Evolutionary conservation across 2,797 vertebrate species (phyloP).

Genomic region (Amazona finschi): DNA sequence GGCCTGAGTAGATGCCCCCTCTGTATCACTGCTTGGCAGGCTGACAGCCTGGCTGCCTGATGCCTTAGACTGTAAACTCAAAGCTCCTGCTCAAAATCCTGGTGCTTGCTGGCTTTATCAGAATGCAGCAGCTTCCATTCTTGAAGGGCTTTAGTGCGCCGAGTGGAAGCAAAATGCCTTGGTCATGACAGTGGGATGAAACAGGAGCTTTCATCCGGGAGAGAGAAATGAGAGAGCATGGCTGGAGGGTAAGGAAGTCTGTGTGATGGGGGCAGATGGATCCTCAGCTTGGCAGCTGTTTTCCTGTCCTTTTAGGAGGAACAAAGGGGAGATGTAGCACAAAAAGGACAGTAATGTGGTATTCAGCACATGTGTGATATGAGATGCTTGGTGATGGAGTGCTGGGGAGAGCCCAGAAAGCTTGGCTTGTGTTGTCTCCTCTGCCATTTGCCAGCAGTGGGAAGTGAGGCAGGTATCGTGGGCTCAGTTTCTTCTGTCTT

Average conservation of each 20-base stretch:
- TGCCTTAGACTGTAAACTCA: accelerated
- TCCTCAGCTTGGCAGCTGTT: not conserved
- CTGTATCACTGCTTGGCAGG: accelerated
- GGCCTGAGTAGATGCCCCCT: not conserved
- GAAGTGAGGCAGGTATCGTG: not conserved
- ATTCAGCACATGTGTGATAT: not conserved
- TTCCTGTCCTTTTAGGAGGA: not conserved
- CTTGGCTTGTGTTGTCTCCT: not conserved
- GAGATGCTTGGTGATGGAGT: not conserved
- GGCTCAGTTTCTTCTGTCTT: not conserved
- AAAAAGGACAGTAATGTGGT: not conserved
- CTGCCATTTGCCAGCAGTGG: not conserved
- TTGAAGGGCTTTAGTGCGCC: not conserved
- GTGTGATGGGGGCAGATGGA: not conserved
- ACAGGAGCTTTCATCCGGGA: not conserved
- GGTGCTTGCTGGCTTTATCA: not conserved
- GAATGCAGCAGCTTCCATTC: not conserved
- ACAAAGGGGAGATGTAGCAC: not conserved
- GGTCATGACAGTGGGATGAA: not conserved
- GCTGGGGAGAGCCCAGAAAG: not conserved
- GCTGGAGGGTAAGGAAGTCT: not conserved
- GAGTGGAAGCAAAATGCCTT: not conserved
- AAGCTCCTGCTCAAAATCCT: not conserved
- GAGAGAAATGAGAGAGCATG: not conserved
- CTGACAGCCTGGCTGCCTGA: not conserved